Evolutionary conservation across 2,888 invertebrate species (phyloP).

Genomic region (Eupithecia insigniata): DNA sequence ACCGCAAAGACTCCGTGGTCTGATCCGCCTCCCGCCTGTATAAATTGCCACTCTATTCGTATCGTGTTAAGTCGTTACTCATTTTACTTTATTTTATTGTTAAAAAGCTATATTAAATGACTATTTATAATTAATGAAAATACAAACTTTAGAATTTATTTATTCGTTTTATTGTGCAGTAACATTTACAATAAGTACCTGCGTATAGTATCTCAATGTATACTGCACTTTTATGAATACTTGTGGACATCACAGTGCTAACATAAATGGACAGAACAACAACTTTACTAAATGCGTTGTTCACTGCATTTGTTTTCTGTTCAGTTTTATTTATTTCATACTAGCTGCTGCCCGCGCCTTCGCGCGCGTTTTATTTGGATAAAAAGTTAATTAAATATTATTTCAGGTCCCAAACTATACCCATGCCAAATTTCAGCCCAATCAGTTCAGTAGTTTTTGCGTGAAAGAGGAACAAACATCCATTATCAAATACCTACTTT

Average conservation of each 20-base stretch:
- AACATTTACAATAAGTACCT: not conserved
- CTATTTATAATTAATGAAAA: conserved; percentile 81
- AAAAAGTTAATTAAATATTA: too few relatives aligned
- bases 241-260: not conserved
- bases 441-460: too few relatives aligned
- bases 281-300: not conserved
- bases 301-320: not conserved
- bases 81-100: conserved; percentile 73
- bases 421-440: too few relatives aligned
- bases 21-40: conserved; percentile 55
- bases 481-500: too few relatives aligned
- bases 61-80: conserved; percentile 77
- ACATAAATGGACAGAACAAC: not conserved
- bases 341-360: too few relatives aligned
- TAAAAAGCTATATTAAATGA: conserved; percentile 76
- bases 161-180: conserved; percentile 38
- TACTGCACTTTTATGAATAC: not conserved
- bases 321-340: too few relatives aligned
- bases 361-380: too few relatives aligned
- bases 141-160: conserved; percentile 74
- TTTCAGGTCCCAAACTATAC: too few relatives aligned
- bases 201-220: not conserved
- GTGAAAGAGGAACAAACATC: too few relatives aligned
- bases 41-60: conserved; percentile 59
- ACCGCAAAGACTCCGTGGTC: conserved; percentile 83